These are phyloP conservation scores for Lepus americanus DNA, from an alignment of 2,113 vertebrate genomes.

Conservation along the genomic window DNA sequence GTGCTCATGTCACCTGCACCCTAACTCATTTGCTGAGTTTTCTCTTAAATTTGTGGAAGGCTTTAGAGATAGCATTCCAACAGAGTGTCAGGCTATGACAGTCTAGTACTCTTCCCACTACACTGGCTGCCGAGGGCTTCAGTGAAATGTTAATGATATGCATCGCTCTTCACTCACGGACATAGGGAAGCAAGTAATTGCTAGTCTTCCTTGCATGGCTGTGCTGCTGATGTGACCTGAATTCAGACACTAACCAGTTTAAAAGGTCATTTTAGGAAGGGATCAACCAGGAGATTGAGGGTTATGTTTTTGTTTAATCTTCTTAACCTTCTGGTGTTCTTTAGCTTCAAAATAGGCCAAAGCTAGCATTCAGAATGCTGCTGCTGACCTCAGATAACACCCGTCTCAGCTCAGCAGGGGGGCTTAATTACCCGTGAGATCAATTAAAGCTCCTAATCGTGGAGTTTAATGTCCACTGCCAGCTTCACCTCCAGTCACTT, in stretches of 20 bases:
- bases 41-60: not conserved
- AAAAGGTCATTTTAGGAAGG: slow-evolving; percentile 69
- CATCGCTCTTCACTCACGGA: not conserved
- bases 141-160: not conserved
- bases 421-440: slow-evolving; percentile 6
- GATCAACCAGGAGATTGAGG: slow-evolving; percentile 21
- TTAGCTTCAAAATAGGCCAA: slow-evolving; percentile 66
- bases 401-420: not conserved
- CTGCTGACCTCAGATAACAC: slow-evolving; percentile 60
- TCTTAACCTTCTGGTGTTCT: slow-evolving; percentile 69
- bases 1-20: not conserved
- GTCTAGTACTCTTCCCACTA: not conserved
- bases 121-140: not conserved
- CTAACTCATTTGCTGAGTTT: not conserved
- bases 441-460: slow-evolving; percentile 35
- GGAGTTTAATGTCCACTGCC: not conserved
- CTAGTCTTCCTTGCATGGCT: not conserved
- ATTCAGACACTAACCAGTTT: slow-evolving; percentile 42
- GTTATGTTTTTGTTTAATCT: slow-evolving; percentile 72
- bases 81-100: not conserved
- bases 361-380: not conserved
- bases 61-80: not conserved
- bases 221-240: slow-evolving; percentile 1
- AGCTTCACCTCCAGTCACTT: not conserved
- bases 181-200: not conserved